phyloP scores from a whole-genome alignment of 2,888 invertebrate genomes.

The Folsomia manolachei region DNA sequence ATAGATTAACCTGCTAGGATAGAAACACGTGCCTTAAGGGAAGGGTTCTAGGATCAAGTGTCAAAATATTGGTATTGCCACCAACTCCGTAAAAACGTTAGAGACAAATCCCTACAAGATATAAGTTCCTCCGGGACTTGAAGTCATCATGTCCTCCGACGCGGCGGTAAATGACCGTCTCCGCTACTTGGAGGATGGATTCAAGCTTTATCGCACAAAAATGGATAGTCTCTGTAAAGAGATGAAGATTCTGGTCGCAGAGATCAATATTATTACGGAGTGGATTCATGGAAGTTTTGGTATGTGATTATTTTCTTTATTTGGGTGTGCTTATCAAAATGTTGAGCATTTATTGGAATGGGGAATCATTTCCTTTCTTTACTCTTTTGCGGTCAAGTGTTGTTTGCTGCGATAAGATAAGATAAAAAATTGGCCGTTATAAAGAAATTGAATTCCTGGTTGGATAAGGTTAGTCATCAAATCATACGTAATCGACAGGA shows the following conservation, averaged over 20 bases:
- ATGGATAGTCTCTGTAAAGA: constrained; percentile 34
- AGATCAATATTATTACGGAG: constrained; percentile 40
- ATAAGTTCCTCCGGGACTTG: not conserved
- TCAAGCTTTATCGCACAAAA: constrained; percentile 29
- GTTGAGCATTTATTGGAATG: too few relatives aligned
- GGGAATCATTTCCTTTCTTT: too few relatives aligned
- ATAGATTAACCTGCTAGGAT: too few relatives aligned
- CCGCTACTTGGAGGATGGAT: constrained; percentile 30
- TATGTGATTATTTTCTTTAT: constrained; percentile 20
- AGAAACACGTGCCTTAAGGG: too few relatives aligned
- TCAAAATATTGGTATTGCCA: not conserved
- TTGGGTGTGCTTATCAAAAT: constrained; percentile 4
- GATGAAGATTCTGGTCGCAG: constrained; percentile 37
- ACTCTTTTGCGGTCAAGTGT: not conserved
- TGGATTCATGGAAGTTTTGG: constrained; percentile 43
- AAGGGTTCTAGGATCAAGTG: too few relatives aligned
- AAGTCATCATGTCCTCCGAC: constrained; percentile 1
- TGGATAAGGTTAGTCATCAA: not conserved
- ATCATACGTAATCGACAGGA: not conserved
- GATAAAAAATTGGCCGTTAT: not conserved
- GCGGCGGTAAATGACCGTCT: constrained; percentile 24
- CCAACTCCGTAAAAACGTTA: not conserved
- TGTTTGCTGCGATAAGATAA: not conserved
- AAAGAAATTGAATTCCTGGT: too few relatives aligned
- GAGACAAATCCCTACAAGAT: not conserved